phyloP scores from a whole-genome alignment of 1,140 invertebrate species.

The Drosophila miranda region DNA sequence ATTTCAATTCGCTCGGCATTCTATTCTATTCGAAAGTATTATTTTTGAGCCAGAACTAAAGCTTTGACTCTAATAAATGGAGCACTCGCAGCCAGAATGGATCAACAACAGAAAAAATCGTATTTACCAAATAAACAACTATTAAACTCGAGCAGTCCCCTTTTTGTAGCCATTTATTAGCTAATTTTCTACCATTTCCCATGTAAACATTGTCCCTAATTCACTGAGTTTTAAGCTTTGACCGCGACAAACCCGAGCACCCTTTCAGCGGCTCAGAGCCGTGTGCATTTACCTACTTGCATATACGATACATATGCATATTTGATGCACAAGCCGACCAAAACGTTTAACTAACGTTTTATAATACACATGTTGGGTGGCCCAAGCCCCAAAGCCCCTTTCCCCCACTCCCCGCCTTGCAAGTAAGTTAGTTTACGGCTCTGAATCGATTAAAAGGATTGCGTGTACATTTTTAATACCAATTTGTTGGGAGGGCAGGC shows the following conservation, averaged over 20 bases:
- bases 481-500: conserved; percentile 31
- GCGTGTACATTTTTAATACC: conserved; percentile 65
- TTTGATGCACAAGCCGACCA: conserved; percentile 39
- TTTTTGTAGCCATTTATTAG: too few species aligned
- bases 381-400: not conserved
- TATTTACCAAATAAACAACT: too few species aligned
- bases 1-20: too few species aligned
- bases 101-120: too few species aligned
- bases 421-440: conserved; percentile 20
- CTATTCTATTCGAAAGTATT: too few species aligned
- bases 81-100: too few species aligned
- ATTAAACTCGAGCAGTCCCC: too few species aligned
- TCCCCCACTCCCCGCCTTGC: not conserved
- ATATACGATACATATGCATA: conserved; percentile 36
- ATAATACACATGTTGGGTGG: conserved; percentile 3
- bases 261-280: conserved; percentile 5
- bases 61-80: too few species aligned
- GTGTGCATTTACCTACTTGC: conserved; percentile 16
- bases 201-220: too few species aligned
- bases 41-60: too few species aligned
- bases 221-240: conserved; percentile 9
- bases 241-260: conserved; percentile 10
- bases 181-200: too few species aligned
- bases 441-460: conserved; percentile 65
- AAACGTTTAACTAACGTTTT: conserved; percentile 45